Evolutionary conservation across 2,888 invertebrate genomes (phyloP).

Genomic region (Aplocera efformata): DNA sequence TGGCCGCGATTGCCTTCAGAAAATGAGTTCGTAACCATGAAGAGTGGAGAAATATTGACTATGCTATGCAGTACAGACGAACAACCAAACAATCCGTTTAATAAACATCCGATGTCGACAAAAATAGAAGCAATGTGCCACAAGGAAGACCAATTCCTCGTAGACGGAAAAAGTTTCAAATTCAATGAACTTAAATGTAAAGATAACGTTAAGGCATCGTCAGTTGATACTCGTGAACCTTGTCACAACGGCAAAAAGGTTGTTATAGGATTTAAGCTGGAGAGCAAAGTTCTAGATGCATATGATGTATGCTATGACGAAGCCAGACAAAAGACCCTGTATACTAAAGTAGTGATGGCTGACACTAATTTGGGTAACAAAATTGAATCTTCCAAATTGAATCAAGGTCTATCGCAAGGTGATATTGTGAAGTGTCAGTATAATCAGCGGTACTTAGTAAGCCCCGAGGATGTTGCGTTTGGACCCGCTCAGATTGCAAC

Average conservation of each 20-base stretch:
- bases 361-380: conserved; percentile 8
- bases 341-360: conserved; percentile 9
- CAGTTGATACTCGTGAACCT: conserved; percentile 4
- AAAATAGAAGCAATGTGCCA: conserved; percentile 20
- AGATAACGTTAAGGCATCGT: conserved; percentile 7
- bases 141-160: conserved; percentile 19
- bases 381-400: conserved; percentile 9
- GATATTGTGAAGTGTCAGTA: conserved; percentile 6
- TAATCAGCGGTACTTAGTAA: conserved; percentile 8
- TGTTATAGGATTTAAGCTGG: conserved; percentile 16
- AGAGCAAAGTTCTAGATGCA: conserved; percentile 11
- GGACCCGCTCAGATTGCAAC: conserved; percentile 16
- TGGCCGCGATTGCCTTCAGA: conserved; percentile 1
- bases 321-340: conserved; percentile 5
- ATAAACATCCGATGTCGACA: conserved; percentile 8
- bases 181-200: conserved; percentile 21
- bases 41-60: conserved; percentile 8
- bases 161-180: conserved; percentile 17
- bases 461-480: conserved; percentile 9
- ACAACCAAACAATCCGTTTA: conserved; percentile 17
- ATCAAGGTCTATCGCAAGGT: background rate
- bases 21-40: conserved; percentile 4
- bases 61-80: conserved; percentile 15
- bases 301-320: conserved; percentile 22
- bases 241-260: conserved; percentile 12